Evolutionary conservation across 2,888 invertebrate species (phyloP).

Genomic region (Escarpia spicata): DNA sequence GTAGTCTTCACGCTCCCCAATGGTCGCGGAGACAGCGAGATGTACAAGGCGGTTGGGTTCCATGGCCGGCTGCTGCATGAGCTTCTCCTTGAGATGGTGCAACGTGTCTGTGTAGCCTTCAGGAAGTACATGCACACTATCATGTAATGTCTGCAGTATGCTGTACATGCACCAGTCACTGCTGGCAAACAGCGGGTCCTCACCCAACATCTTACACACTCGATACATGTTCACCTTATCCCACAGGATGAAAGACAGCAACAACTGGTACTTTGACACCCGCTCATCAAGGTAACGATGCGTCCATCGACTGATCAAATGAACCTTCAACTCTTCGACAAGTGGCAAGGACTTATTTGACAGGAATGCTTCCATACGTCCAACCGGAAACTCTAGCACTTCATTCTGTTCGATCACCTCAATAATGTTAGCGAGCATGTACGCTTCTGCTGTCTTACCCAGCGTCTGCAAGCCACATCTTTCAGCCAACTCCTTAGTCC

Average conservation of each 20-base stretch:
- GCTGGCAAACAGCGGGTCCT: slow-evolving; percentile 70
- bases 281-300: slow-evolving; percentile 67
- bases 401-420: slow-evolving; percentile 69
- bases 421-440: slow-evolving; percentile 69
- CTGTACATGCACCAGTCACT: slow-evolving; percentile 72
- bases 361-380: slow-evolving; percentile 69
- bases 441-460: slow-evolving; percentile 70
- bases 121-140: slow-evolving; percentile 66
- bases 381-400: slow-evolving; percentile 68
- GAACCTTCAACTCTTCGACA: slow-evolving; percentile 63
- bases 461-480: slow-evolving; percentile 72
- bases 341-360: slow-evolving; percentile 68
- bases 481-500: slow-evolving; percentile 72
- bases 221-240: slow-evolving; percentile 53
- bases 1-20: neutral
- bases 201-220: slow-evolving; percentile 70
- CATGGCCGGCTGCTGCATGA: neutral
- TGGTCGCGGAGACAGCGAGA: slow-evolving; percentile 22
- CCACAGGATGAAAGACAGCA: slow-evolving; percentile 65
- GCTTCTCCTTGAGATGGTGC: slow-evolving; percentile 46
- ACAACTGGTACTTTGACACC: slow-evolving; percentile 70
- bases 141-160: slow-evolving; percentile 68
- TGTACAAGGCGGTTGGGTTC: neutral
- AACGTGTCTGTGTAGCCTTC: slow-evolving; percentile 52
- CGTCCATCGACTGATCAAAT: slow-evolving; percentile 71